These are phyloP conservation scores for Irena cyanogastra DNA, from an alignment of 2,113 vertebrate genomes.

Conservation along the genomic window DNA sequence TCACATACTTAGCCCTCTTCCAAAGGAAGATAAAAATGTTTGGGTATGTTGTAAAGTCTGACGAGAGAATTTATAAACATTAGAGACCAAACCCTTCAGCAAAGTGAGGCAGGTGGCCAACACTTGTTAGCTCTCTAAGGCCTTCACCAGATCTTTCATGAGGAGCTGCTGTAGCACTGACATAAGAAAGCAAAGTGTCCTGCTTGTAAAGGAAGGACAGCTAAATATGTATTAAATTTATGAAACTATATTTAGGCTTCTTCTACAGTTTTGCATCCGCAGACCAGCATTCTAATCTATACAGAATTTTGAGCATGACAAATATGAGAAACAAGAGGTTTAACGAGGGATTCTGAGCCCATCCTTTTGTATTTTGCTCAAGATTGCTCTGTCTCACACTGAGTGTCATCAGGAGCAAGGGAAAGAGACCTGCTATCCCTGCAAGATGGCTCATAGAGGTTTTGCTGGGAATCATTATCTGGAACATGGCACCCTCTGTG, in stretches of 20 bases:
- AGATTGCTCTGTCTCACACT: conserved; percentile 9
- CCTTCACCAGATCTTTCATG: not conserved
- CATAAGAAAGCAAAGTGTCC: not conserved
- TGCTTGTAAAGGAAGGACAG: not conserved
- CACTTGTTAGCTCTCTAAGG: not conserved
- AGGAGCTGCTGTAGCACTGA: not conserved
- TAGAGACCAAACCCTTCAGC: not conserved
- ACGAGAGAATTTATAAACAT: not conserved
- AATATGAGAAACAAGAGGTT: not conserved
- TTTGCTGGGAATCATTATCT: not conserved
- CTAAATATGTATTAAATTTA: not conserved
- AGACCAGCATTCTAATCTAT: not conserved
- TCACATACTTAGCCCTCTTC: not conserved
- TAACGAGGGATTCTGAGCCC: conserved; percentile 20
- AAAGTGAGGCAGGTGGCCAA: not conserved
- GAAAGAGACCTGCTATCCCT: not conserved
- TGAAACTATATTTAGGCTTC: not conserved
- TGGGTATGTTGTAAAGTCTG: not conserved
- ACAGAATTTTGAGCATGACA: not conserved
- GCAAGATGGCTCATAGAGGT: not conserved
- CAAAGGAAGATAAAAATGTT: not conserved
- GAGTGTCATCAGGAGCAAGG: conserved; percentile 21
- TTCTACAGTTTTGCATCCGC: not conserved
- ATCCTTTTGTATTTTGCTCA: conserved; percentile 20
- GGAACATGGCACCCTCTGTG: not conserved